phyloP scores from a whole-genome alignment of 1,140 invertebrate species.

The Delia radicum region DNA sequence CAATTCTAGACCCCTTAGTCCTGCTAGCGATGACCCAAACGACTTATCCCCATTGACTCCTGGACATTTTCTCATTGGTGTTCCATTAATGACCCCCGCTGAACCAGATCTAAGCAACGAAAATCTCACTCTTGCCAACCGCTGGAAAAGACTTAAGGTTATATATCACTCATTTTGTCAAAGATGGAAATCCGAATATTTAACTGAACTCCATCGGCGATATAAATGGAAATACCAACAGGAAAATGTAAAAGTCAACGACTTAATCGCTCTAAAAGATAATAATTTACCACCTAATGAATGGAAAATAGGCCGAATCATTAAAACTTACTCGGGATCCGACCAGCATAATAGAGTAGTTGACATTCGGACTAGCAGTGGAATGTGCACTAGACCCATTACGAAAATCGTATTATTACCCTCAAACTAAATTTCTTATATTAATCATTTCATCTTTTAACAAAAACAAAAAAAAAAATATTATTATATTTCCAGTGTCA shows the following conservation, averaged over 20 bases:
- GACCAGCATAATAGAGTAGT: background rate
- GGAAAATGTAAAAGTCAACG: background rate
- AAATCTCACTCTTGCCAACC: too few species aligned
- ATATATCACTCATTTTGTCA: background rate
- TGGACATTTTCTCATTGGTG: slow-evolving; percentile 21
- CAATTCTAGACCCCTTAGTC: slow-evolving; percentile 14
- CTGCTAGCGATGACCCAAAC: slow-evolving; percentile 9
- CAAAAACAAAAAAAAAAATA: too few species aligned
- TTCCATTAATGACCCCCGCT: background rate
- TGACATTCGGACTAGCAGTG: background rate
- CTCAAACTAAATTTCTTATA: background rate
- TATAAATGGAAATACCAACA: background rate
- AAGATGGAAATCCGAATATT: background rate
- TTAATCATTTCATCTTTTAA: too few species aligned
- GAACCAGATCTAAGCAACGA: background rate
- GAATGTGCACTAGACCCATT: background rate
- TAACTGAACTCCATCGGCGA: background rate
- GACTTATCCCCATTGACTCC: slow-evolving; percentile 6
- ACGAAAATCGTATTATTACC: background rate
- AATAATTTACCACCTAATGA: background rate
- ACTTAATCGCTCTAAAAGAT: background rate
- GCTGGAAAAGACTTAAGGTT: background rate
- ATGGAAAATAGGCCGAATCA: background rate
- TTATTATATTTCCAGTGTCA: background rate
- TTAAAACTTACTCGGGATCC: too few species aligned